phyloP scores from a whole-genome alignment of 2,113 vertebrate species.

The Ariopsis seemanni region DNA sequence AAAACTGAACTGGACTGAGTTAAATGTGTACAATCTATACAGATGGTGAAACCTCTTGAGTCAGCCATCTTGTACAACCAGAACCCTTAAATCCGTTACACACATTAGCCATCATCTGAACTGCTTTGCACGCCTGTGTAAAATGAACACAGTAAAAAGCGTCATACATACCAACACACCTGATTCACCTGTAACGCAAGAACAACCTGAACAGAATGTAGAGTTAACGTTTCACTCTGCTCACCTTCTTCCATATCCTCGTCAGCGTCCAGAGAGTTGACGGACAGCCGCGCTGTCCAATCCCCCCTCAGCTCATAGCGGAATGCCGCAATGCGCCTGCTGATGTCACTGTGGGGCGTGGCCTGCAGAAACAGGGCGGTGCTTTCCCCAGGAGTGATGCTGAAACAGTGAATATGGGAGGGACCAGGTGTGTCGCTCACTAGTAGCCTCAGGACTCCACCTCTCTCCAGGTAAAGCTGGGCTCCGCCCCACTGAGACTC shows the following conservation, averaged over 20 bases:
- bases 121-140: background rate
- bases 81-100: background rate
- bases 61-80: background rate
- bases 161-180: background rate
- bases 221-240: slow-evolving; percentile 1
- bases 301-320: slow-evolving; percentile 84
- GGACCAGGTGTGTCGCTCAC: slow-evolving; percentile 73
- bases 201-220: background rate
- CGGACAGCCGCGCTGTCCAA: slow-evolving; percentile 70
- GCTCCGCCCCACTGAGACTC: slow-evolving; percentile 80
- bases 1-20: too few relatives aligned
- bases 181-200: background rate
- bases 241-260: slow-evolving; percentile 77
- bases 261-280: slow-evolving; percentile 73
- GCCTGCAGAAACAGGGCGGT: slow-evolving; percentile 88
- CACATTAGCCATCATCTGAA: too few relatives aligned
- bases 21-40: background rate
- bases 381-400: slow-evolving; percentile 78
- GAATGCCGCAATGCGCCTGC: slow-evolving; percentile 86
- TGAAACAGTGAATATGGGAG: slow-evolving; percentile 80
- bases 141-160: background rate
- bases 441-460: slow-evolving; percentile 83
- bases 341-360: slow-evolving; percentile 88
- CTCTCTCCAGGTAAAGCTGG: slow-evolving; percentile 87
- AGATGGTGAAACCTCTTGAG: background rate